A percentile compares a stretch with the other conserved stretches of the same genome.
These are phyloP conservation scores for Zoanthus gigantus DNA, from an alignment of 92 coral and sea anemone species.

Conservation along the genomic window DNA sequence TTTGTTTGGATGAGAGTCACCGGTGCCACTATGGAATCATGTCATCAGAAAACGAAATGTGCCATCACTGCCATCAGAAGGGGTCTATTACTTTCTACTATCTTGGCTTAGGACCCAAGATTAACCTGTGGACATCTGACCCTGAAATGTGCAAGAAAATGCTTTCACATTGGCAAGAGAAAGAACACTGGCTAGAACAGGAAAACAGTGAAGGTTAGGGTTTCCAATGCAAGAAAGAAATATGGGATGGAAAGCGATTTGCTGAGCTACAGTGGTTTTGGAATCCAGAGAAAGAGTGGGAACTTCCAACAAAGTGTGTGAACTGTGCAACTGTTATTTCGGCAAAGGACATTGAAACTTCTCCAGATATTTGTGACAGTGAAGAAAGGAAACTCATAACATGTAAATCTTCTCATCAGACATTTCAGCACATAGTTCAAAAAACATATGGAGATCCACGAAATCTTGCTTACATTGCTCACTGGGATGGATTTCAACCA, in stretches of 20 bases:
- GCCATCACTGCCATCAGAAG: constrained; percentile 39
- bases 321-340: constrained; percentile 35
- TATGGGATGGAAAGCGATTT: constrained; percentile 52
- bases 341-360: constrained; percentile 23
- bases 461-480: constrained; percentile 16
- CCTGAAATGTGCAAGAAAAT: constrained; percentile 8
- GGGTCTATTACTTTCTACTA: constrained; percentile 44
- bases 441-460: constrained; percentile 14
- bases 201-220: constrained; percentile 50
- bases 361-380: constrained; percentile 4
- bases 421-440: constrained; percentile 13
- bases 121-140: constrained; percentile 14
- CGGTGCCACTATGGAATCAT: constrained; percentile 50
- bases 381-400: neutral
- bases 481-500: constrained; percentile 31
- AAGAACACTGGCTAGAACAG: constrained; percentile 37
- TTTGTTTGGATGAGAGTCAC: constrained; percentile 49
- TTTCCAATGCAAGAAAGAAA: constrained; percentile 24
- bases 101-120: constrained; percentile 36
- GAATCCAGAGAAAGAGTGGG: constrained; percentile 48
- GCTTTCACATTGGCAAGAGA: constrained; percentile 21
- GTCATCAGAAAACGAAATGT: constrained; percentile 50
- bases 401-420: neutral
- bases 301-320: constrained; percentile 26
- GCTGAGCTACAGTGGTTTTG: constrained; percentile 52